Evolutionary conservation across 1,140 invertebrate genomes (phyloP), one percentile per base, ranked within the genome.

Genomic region (Hylaeus volcanicus): DNA sequence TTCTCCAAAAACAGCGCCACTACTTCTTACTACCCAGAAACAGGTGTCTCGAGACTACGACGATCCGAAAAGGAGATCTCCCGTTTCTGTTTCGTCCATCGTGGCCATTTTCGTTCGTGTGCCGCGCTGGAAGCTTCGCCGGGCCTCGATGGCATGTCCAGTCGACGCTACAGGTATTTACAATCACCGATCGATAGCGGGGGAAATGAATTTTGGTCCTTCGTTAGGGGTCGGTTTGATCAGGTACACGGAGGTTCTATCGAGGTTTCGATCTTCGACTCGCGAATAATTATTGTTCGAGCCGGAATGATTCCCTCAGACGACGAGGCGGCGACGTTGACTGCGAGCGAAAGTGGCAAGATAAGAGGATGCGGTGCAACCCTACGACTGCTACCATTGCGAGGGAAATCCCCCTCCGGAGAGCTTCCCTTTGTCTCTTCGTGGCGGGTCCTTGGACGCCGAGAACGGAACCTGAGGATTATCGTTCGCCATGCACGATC

Each of bases 211-310:
- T 51, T 15, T 74, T 64, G 45, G 60, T 60, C 48, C 61, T 53
- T 56, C 43, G 55, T 51, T 26, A 26, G 26, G 26, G 26, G 64
- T 48, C 3, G 6, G 1, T 15, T 37, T 1, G 53, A 64, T 56
- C 58, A 43, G 66, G 58, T 70, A 41, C 68, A 78, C 56, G 9
- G 9, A 37, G 0, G 15, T n/a, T 60, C 39, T 48, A 51, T 74
- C 61, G 61, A 66, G 60, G 37, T 39, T 0, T 9, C 60, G 9
- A 8, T 9, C 5, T 8, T 3, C 60, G 60, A 61, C 45, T 51
- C 51, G 51, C 8, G 9, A 11, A 51, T 1, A 51, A 11, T 11
- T 8, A 51, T 51, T 9, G 2, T 9, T 0, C 51, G 51, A 51
- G 9, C 9, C 14, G 11, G 12, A 37, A 48, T 5, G 5, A 41